Base-by-base conservation (phyloP, 1,140 invertebrate species). In the Sminthurides bifidus region DNA sequence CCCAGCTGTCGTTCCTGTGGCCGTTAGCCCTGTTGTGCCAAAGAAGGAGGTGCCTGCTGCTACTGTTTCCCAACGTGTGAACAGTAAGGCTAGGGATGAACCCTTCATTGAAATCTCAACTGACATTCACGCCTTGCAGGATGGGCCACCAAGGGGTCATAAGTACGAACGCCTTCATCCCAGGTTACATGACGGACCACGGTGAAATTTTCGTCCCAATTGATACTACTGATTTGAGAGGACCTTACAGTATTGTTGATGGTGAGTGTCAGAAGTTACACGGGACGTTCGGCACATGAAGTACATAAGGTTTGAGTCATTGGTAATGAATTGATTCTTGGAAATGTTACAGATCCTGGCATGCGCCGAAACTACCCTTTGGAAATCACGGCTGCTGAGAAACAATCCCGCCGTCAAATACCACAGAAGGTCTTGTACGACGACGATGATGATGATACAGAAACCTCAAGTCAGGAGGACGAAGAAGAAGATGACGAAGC, bases 131-230 rank as follows among this genome's bases (percentile, higher is more conserved):
- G 41, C 6, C 10, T 15, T 43, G 10, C 6, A 8, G 6, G 41
- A 43, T 43, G 41, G n/a, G n/a, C n/a, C 17, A 10, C 41, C 17
- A 23, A 10, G 10, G 41, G 41, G 24, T 10, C 41, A 6, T 23
- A 26, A 26, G 19, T 26, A n/a, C 35, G 10, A 31, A 49, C 17
- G 46, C 46, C 17, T 49, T 31, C 46, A 49, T 49, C 29, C 46
- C 46, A 6, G 46, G 46, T 10, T 49, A 49, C 26, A 17, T 49
- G 29, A 24, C 46, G 3, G 3, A 29, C 12, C 24, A 29, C 4
- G 46, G 46, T 8, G 46, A 49, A 19, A 21, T 49, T 35, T 33
- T 49, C 3, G 46, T 49, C n/a, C 46, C 46, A 5, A 33, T 49
- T 35, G 46, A 49, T 21, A 49, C 46, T 6, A 5, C 35, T 4